Evolutionary conservation across 2,888 invertebrate species (phyloP).

Genomic region (Synanthedon vespiformis): DNA sequence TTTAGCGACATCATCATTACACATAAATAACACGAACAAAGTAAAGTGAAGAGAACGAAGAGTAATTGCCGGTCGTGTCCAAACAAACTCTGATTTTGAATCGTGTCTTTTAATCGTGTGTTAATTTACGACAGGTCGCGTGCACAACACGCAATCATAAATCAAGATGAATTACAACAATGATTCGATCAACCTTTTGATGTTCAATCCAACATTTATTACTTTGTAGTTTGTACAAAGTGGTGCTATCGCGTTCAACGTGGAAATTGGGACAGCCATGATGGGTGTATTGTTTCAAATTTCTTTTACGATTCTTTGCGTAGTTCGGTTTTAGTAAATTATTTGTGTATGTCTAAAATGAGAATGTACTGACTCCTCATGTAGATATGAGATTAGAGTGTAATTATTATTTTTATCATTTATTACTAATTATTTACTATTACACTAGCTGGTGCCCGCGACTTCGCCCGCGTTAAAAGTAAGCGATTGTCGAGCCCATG

Average conservation of each 20-base stretch:
- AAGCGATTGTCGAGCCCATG: too few relatives aligned
- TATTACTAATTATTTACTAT: too few relatives aligned
- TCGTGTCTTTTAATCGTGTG: constrained; percentile 21
- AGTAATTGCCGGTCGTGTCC: neutral
- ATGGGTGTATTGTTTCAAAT: neutral
- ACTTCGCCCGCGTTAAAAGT: too few relatives aligned
- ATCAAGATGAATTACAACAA: constrained; percentile 61
- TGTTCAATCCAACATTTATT: constrained; percentile 43
- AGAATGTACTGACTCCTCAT: too few relatives aligned
- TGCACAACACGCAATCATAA: constrained; percentile 46
- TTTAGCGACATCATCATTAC: constrained; percentile 6
- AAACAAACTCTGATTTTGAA: neutral
- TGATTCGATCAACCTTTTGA: constrained; percentile 47
- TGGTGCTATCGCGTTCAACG: constrained; percentile 22
- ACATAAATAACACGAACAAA: neutral
- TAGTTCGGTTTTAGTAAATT: too few relatives aligned
- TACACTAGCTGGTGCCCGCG: too few relatives aligned
- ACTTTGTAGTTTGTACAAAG: constrained; percentile 36
- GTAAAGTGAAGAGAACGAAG: neutral
- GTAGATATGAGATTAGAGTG: too few relatives aligned
- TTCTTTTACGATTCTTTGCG: neutral
- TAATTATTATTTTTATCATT: too few relatives aligned
- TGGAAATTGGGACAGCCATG: constrained; percentile 21
- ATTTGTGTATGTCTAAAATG: too few relatives aligned
- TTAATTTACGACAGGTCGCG: constrained; percentile 50